These are phyloP conservation scores for Podiceps cristatus DNA, from an alignment of 2,113 vertebrate species.

Conservation along the genomic window DNA sequence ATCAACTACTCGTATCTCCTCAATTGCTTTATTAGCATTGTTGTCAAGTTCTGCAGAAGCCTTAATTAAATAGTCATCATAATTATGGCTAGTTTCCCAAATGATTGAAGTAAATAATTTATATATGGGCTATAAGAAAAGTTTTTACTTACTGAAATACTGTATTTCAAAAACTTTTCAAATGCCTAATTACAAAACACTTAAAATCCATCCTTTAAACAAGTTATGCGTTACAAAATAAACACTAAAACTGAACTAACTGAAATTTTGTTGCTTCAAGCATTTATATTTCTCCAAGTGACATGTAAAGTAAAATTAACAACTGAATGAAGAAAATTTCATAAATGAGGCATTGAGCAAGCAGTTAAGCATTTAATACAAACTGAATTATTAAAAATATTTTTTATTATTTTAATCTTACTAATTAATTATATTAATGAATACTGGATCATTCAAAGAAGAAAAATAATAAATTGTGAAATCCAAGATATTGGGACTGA, in stretches of 20 bases:
- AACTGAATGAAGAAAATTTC: not conserved
- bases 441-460: not conserved
- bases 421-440: conserved; percentile 19
- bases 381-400: conserved; percentile 3
- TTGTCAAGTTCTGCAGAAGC: conserved; percentile 66
- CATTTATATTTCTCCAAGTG: not conserved
- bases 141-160: conserved; percentile 10
- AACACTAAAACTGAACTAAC: not conserved
- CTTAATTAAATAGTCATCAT: conserved; percentile 74
- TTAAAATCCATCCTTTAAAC: not conserved
- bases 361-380: not conserved
- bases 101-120: conserved; percentile 57
- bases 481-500: not conserved
- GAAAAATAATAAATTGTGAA: not conserved
- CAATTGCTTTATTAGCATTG: conserved; percentile 70
- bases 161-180: conserved; percentile 23
- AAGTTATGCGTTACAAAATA: not conserved
- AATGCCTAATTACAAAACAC: not conserved
- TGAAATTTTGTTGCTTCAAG: not conserved
- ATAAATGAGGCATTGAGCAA: not conserved
- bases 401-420: not conserved
- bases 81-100: conserved; percentile 69
- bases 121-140: conserved; percentile 23
- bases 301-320: not conserved
- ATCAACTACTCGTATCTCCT: conserved; percentile 60